Evolutionary conservation across 2,797 vertebrate species (phyloP), one percentile per base, ranked within the genome.

Genomic region (Spea hammondii): DNA sequence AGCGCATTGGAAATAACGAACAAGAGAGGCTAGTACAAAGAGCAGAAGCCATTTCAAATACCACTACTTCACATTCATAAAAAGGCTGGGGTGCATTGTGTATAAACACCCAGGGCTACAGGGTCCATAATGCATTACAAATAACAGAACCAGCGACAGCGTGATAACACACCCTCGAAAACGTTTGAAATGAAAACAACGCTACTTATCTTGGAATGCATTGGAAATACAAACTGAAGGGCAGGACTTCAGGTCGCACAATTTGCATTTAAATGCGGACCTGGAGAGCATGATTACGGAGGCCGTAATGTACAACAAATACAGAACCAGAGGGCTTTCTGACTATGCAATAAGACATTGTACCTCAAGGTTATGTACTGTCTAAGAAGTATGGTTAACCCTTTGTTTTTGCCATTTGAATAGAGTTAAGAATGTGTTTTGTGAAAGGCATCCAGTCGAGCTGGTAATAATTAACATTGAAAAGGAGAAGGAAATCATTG

Each of bases 381-480:
- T 32, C 32, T 32, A 32, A 32, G 32, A 32, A 2, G 32, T 32
- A 50, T 46, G 5, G 49, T n/a, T 51, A 70, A 70, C 50, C 8
- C 47, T 17, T 51, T n/a, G n/a, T 49, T 17, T 13, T 12, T 44
- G 17, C 4, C 11, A 53, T 8, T 5, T 54, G 68, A 53, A 70
- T 32, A 10, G 14, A 4, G 50, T 11, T 70, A 49, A 48, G 68
- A 44, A 45, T 13, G 69, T 70, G 32, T 32, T 32, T 44, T 70
- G 17, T 70, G 69, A 32, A 14, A 51, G 48, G 1, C 49, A 50
- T 13, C 6, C 10, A 48, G 6, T 11, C n/a, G 47, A 65, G 50
- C 60, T 72, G 76, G 32, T 32, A 79, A 73, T 73, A 12, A 79
- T 73, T 73, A 73, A 67, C 70, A 57, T 7, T 5, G 11, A 11